Percentiles rank a stretch among this genome's conserved stretches.
phyloP scores from a whole-genome alignment of 92 coral and sea anemone genomes.

The Montipora capitata region DNA sequence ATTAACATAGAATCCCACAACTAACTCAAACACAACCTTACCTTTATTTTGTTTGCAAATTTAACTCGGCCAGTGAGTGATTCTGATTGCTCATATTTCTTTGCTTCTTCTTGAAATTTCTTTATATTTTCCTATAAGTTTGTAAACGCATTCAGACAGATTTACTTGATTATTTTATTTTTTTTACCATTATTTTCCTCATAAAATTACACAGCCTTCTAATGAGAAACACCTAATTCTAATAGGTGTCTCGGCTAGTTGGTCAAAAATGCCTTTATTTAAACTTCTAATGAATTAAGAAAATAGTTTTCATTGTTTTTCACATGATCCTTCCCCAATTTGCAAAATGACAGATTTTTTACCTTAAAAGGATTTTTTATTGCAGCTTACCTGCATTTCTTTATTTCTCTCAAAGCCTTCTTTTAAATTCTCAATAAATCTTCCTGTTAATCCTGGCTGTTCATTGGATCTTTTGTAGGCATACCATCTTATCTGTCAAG shows the following conservation, averaged over 20 bases:
- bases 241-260: too few species aligned
- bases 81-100: conserved; percentile 91
- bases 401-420: conserved; percentile 94
- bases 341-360: too few species aligned
- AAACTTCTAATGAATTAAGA: too few species aligned
- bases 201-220: too few species aligned
- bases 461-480: conserved; percentile 89
- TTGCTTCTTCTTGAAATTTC: conserved; percentile 93
- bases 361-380: neutral
- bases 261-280: too few species aligned
- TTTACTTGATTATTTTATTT: too few species aligned
- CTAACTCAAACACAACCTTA: neutral
- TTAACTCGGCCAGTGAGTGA: conserved; percentile 82
- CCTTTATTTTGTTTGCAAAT: conserved; percentile 84
- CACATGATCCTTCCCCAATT: too few species aligned
- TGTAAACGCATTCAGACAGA: neutral
- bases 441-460: conserved; percentile 93
- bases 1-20: too few species aligned
- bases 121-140: conserved; percentile 87
- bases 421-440: conserved; percentile 93
- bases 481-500: conserved; percentile 78
- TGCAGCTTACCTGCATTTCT: conserved; percentile 89
- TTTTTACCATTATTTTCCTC: too few species aligned
- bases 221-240: too few species aligned
- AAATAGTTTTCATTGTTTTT: too few species aligned